Evolutionary conservation across 2,888 invertebrate species (phyloP), one percentile per base, ranked within the genome.

Genomic region (Oligia strigilis): DNA sequence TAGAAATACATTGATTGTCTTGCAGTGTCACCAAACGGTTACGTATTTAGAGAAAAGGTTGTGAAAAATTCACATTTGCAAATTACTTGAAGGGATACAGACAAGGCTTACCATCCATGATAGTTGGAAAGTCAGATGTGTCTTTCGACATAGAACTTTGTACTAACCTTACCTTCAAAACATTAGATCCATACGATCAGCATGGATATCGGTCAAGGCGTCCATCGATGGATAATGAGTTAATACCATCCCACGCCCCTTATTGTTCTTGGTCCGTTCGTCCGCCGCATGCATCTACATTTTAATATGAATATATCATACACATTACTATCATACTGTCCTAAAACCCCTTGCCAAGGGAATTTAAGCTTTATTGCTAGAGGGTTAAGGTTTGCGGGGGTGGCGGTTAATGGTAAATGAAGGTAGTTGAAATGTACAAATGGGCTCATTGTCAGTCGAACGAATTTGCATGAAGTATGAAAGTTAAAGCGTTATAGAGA

Each of bases 171-270:
- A 69, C 71, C 86, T 90, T 88, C 89, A 84, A 60, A 81, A 82
- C 90, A 87, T 88, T 86, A 82, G 70, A 13, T 52, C 72, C 87
- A 79, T 88, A 84, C 87, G 90, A 91, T 94, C 92, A 93, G 88
- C 92, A 94, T 94, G 95, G 92, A 96, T 95, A 95, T 95, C 95
- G 97, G 97, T 96, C 97, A 97, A 96, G 97, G 97, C 92, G 95
- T 95, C 95, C 95, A 95, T 95, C 93, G 92, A 94, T 93, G 91
- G 90, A 89, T 95, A 95, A 95, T 96, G 95, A 96, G 95, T 95
- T 95, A 95, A 95, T 95, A 92, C 94, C 85, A 91, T 78, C 97
- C 97, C 95, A 97, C 97, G 94, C 96, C 95, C 92, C 90, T 93
- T 94, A 97, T 97, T 97, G 96, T 97, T 96, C 95, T 94, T 91